A percentile compares a stretch with the other conserved stretches of the same genome.
phyloP scores from a whole-genome alignment of 2,113 vertebrate genomes.

The Chloropsis hardwickii region DNA sequence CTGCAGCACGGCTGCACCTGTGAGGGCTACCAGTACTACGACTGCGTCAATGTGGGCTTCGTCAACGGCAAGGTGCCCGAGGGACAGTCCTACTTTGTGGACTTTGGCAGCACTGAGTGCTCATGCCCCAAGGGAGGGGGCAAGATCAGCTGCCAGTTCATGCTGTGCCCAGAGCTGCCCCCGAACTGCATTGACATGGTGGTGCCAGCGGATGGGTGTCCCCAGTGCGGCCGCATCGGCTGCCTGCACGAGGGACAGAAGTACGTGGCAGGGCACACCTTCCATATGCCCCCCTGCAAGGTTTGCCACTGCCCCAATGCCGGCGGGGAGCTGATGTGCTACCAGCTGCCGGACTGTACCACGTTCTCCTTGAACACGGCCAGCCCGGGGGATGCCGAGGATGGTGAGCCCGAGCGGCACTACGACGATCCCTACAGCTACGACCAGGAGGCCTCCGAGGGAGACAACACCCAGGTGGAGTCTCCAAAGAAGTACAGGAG shows the following conservation, averaged over 20 bases:
- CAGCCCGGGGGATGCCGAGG: constrained; percentile 56
- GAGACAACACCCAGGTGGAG: constrained; percentile 55
- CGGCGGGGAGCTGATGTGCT: constrained; percentile 89
- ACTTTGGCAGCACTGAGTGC: constrained; percentile 95
- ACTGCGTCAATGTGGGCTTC: constrained; percentile 90
- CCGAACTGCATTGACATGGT: constrained; percentile 86
- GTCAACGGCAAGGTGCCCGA: constrained; percentile 87
- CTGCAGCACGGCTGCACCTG: constrained; percentile 86
- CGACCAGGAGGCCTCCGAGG: constrained; percentile 74
- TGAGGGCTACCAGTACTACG: constrained; percentile 95
- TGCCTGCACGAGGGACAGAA: constrained; percentile 81
- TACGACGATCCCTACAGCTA: constrained; percentile 76
- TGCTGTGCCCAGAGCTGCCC: constrained; percentile 89
- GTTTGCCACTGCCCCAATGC: constrained; percentile 89
- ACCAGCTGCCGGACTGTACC: constrained; percentile 82
- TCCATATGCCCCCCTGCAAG: constrained; percentile 82
- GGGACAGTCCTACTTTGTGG: constrained; percentile 92
- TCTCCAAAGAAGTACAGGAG: constrained; percentile 51
- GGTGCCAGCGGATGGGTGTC: constrained; percentile 83
- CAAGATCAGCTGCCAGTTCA: constrained; percentile 92
- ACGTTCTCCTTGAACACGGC: neutral
- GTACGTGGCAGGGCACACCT: constrained; percentile 86
- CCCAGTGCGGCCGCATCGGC: constrained; percentile 86
- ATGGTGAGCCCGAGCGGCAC: constrained; percentile 63
- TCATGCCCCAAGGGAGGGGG: constrained; percentile 88